Evolutionary conservation across 1,140 invertebrate genomes (phyloP), one percentile per base, ranked within the genome.

Genomic region (Plutomurus gul): DNA sequence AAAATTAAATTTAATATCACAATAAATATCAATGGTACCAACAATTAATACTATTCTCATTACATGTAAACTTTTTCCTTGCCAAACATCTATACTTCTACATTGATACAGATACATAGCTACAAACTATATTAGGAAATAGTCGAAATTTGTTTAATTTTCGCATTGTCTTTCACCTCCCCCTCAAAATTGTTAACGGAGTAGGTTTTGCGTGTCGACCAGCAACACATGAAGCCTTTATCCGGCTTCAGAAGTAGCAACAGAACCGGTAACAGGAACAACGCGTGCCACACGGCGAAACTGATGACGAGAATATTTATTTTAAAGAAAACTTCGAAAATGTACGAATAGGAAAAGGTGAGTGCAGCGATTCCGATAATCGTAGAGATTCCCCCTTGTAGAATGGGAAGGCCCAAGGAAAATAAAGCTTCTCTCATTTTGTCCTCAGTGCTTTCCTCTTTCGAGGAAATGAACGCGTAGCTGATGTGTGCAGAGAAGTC

Each of bases 401-500:
- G 90, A 75, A 99, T 96, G 0, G 97, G 96, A 36, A 97, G 87
- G 2, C 96, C 96, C 0, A 98, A 87, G 1, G 93, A 94, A 85
- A 95, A 95, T 0, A 99, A 87, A 56, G 95, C 94, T 83, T 95
- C 93, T 72, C 90, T 90, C 0, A 98, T 94, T 75, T 92, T 90
- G 8, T 95, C 94, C 49, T 93, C 90, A 0, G 94, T 90, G 16
- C 87, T 87, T 82, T 90, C 90, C 0, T 91, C 90, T 82, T 93
- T 92, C 0, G 36, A 40, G 3, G 56, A 65, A 18, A 65, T 65
- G 27, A 65, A 65, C 8, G 56, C 95, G 85, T 99, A 97, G 82
- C 95, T 97, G 43, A 98, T 98, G 85, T 99, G 97, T 3, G 96
- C 96, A 0, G 95, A 96, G 85, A 97, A 99, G 85, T 99, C 96